Evolutionary conservation across 2,113 vertebrate genomes (phyloP), one percentile per base, ranked within the genome.

Genomic region (Rostratula benghalensis): DNA sequence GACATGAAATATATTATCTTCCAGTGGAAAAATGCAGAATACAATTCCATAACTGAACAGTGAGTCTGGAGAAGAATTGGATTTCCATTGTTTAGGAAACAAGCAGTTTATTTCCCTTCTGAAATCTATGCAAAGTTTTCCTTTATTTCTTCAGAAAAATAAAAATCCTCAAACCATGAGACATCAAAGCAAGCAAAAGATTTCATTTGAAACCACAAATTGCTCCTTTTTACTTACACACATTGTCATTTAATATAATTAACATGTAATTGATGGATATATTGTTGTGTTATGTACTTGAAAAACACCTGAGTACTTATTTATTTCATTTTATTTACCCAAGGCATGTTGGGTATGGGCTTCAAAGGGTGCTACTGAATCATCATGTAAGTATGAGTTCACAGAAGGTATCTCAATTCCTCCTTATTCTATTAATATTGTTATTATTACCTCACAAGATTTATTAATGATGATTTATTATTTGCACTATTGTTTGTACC

Each of bases 301-400:
- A 74, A 93, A 67, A 84, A 54, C 7, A 43, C 21, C n/a, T 73
- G 6, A 39, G 13, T n/a, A 1, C 31, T 80, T 20, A 37, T 35
- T 83, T 87, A 56, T 18, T 35, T 12, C 3, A 19, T 65, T 82
- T 75, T 54, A 24, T 35, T 83, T 87, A 56, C 41, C 31, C 22
- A 59, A 45, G 17, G 4, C 14, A 63, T 28, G 8, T 87, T 78
- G 67, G 16, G 10, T 17, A 37, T 4, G 4, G 4, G 3, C n/a
- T 75, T 84, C 11, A 89, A 81, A 83, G 10, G 24, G 12, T 14
- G 48, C 46, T 48, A 15, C 7, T 14, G 48, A 83, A 90, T 51
- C 1, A 0, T 19, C 7, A 37, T 12, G 5, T 10, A 54, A 88
- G 9, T 31, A 41, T 0, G 1, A 53, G 16, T 43, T 73, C 31